Evolutionary conservation across 2,797 vertebrate species (phyloP).

Genomic region (Trematomus bernacchii): DNA sequence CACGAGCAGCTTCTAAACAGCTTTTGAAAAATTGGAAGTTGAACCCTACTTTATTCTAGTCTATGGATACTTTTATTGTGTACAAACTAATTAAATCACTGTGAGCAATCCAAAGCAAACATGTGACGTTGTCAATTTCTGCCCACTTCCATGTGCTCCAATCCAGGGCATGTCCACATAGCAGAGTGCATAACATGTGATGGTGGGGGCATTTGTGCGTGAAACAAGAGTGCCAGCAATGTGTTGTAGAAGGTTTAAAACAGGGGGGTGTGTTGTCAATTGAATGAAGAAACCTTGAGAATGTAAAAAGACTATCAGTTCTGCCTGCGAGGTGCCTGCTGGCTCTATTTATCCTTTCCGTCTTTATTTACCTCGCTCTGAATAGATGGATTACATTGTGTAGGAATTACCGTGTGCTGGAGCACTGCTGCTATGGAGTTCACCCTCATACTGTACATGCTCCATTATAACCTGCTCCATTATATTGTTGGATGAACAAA

Average conservation of each 20-base stretch:
- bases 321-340: not conserved
- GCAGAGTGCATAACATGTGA: slow-evolving; percentile 23
- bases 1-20: slow-evolving; percentile 3
- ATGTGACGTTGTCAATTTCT: slow-evolving; percentile 1
- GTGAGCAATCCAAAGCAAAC: slow-evolving; percentile 22
- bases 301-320: slow-evolving; percentile 1
- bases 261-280: not conserved
- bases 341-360: slow-evolving; percentile 1
- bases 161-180: slow-evolving; percentile 9
- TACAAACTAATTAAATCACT: not conserved
- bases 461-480: not conserved
- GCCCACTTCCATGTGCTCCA: slow-evolving; percentile 14
- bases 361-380: slow-evolving; percentile 21
- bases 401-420: slow-evolving; percentile 13
- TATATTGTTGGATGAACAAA: slow-evolving; percentile 6
- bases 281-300: slow-evolving; percentile 4
- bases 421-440: not conserved
- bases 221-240: slow-evolving; percentile 14
- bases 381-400: slow-evolving; percentile 15
- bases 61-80: not conserved
- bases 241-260: slow-evolving; percentile 13
- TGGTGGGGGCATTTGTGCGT: slow-evolving; percentile 20
- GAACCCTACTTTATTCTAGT: not conserved
- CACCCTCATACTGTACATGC: not conserved
- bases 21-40: slow-evolving; percentile 1